phyloP scores from a whole-genome alignment of 1,140 invertebrate genomes.

The Brachionus rotundiformis region DNA sequence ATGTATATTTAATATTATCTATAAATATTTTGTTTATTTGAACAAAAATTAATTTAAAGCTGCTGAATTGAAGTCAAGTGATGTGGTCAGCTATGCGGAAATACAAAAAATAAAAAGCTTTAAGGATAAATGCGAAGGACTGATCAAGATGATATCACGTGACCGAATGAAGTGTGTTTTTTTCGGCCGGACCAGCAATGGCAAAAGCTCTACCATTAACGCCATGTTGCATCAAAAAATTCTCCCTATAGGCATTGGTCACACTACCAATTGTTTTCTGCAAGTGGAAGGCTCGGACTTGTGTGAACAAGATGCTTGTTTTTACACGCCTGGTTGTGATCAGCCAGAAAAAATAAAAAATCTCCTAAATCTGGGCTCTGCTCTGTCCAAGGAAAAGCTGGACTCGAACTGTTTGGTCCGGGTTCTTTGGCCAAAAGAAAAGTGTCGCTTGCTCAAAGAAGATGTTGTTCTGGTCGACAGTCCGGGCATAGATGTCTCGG shows the following conservation, averaged over 20 bases:
- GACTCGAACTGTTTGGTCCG: constrained; percentile 78
- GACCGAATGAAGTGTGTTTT: constrained; percentile 52
- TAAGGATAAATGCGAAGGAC: constrained; percentile 35
- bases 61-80: background rate
- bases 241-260: constrained; percentile 94
- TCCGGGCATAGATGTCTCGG: constrained; percentile 95
- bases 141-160: constrained; percentile 49
- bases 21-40: background rate
- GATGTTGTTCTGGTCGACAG: constrained; percentile 97
- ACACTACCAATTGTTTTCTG: constrained; percentile 98
- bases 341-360: background rate
- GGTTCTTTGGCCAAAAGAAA: constrained; percentile 92
- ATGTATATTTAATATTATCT: background rate
- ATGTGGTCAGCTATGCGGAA: constrained; percentile 21
- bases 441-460: constrained; percentile 87
- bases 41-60: background rate
- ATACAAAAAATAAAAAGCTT: constrained; percentile 14
- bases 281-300: constrained; percentile 76
- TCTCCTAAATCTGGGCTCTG: constrained; percentile 73
- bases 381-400: constrained; percentile 84
- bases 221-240: constrained; percentile 97
- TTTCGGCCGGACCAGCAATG: constrained; percentile 83
- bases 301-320: constrained; percentile 31
- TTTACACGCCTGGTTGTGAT: constrained; percentile 28
- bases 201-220: constrained; percentile 98